Conservation (phyloP, 2,888 invertebrate genomes). For the Seira musarum region DNA sequence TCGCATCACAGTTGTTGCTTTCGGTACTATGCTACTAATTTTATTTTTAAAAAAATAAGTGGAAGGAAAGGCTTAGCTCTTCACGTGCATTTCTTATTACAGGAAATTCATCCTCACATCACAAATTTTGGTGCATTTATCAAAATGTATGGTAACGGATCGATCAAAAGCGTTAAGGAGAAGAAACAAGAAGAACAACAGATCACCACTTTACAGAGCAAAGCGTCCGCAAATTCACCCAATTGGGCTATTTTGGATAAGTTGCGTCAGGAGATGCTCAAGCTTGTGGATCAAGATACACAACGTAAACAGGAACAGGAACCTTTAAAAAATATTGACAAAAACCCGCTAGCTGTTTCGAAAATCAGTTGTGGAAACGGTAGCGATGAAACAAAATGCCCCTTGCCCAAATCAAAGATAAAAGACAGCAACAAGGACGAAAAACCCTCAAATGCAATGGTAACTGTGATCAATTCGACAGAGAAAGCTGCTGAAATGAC, state of each 20-base stretch:
- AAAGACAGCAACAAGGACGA: no score
- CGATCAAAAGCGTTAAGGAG: slow-evolving; percentile 92
- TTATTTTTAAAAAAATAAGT: neutral
- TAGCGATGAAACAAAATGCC: neutral
- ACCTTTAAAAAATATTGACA: no score
- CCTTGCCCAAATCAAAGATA: no score
- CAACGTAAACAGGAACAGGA: neutral
- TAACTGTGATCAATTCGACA: no score
- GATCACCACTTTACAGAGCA: slow-evolving; percentile 90
- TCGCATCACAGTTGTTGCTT: slow-evolving; percentile 88
- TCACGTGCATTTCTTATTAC: no score
- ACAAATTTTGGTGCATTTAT: slow-evolving; percentile 95
- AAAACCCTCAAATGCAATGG: no score
- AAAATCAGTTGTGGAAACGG: no score
- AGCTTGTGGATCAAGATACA: slow-evolving; percentile 74
- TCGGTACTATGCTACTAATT: slow-evolving; percentile 54
- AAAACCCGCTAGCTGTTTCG: no score
- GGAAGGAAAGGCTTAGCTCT: no score
- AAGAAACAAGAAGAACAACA: slow-evolving; percentile 94
- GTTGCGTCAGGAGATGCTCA: slow-evolving; percentile 85
- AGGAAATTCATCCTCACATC: slow-evolving; percentile 95
- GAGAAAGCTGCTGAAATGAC: no score
- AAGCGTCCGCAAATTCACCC: slow-evolving; percentile 91
- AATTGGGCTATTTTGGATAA: slow-evolving; percentile 93
- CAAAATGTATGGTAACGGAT: slow-evolving; percentile 92